Base-by-base conservation (phyloP, 2,797 vertebrate genomes). In the Eulemur rubriventer region DNA sequence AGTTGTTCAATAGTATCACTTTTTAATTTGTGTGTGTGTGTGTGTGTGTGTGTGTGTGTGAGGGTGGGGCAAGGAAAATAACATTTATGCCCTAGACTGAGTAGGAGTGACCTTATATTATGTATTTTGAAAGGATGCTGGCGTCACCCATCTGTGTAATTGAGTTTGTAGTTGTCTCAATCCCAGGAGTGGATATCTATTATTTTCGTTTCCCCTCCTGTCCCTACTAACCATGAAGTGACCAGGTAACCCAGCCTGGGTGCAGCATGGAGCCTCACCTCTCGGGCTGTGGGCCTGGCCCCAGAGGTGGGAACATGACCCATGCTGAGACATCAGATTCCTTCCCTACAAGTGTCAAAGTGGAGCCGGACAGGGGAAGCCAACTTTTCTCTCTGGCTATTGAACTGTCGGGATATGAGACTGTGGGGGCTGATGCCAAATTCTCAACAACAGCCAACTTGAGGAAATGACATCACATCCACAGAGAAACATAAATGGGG, bases 381-480 rank as follows among this genome's bases (percentile, higher is more conserved):
- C 57, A 61, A 30, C 70, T 57, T 67, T 93, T 59, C 52, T 2
- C 4, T 43, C 35, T 93, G 79, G 87, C 52, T 55, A n/a, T n/a
- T 85, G 35, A 95, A 65, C 41, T 46, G 4, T 91, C 41, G 91
- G 35, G 41, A 70, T 48, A 67, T 22, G 59, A 93, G 72, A n/a
- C 55, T 86, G 10, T 14, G n/a, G 59, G 57, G 35, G 33, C 55
- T 50, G 28, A 70, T 30, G 57, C 75, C 33, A 84, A 89, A 81
- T 83, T 79, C 59, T 80, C 35, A 89, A 79, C 6, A 35, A 48
- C 24, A 73, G 22, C 13, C 41, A 61, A 22, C 76, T 41, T 55
- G 78, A 95, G 75, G 72, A 97, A 92, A 88, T 81, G 78, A 91
- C 22, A 50, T n/a, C 63, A 70, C 26, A 82, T 38, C 33, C 48